Conservation (phyloP, 2,888 invertebrate species). For the Halictus ligatus region DNA sequence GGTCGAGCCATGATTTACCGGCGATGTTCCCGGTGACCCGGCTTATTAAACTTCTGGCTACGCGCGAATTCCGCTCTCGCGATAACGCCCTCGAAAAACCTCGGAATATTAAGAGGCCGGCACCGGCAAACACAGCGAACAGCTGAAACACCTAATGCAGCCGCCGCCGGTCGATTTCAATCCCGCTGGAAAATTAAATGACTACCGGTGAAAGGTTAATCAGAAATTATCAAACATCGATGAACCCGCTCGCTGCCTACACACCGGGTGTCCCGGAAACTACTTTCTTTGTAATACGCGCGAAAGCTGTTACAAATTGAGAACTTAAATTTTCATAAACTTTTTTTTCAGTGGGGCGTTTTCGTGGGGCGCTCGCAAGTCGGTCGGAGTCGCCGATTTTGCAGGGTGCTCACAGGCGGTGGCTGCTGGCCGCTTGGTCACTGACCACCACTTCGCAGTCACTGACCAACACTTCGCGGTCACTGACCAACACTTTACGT, state of each 20-base stretch:
- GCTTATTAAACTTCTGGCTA: constrained; percentile 61
- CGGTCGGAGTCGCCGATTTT: no score
- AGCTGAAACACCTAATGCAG: no score
- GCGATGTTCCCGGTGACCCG: constrained; percentile 45
- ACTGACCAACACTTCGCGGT: no score
- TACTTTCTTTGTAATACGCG: neutral
- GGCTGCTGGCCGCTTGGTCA: no score
- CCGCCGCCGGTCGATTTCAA: neutral
- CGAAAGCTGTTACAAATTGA: neutral
- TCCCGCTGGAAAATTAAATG: neutral
- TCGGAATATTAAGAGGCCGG: neutral
- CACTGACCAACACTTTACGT: no score
- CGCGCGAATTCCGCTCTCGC: constrained; percentile 48
- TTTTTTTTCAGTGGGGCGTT: no score
- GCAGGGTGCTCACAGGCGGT: no score
- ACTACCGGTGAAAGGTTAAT: neutral
- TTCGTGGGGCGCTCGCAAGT: no score
- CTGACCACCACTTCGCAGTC: no score
- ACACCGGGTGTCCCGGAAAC: neutral
- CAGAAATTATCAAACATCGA: constrained; percentile 2
- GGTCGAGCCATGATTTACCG: constrained; percentile 48
- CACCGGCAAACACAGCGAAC: neutral
- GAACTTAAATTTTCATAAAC: no score
- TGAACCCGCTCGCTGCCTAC: neutral
- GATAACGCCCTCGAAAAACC: constrained; percentile 31